Evolutionary conservation across 2,113 vertebrate species (phyloP), one percentile per base, ranked within the genome.

Genomic region (Percopsis transmontana): DNA sequence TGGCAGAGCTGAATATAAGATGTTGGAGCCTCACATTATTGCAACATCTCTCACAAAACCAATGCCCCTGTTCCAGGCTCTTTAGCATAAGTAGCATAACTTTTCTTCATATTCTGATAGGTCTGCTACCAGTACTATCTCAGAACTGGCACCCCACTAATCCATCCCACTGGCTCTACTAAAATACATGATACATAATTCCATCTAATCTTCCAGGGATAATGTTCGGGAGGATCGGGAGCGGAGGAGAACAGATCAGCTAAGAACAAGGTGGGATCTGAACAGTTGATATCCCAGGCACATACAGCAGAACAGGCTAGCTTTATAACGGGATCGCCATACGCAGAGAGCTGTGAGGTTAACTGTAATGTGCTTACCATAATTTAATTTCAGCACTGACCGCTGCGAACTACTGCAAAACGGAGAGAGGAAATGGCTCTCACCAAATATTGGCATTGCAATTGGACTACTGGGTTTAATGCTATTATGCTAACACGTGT

Each of bases 131-230:
- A 60, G 16, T 59, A 70, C 66, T 82, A 69, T 85, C 82, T 79
- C 81, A 85, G 80, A 44, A 33, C 68, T 52, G 82, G 72, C 80
- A 80, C 62, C 86, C 75, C 76, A 63, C 66, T 87, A 88, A 90
- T 88, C 86, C 83, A 74, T 84, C 78, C 81, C 81, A 84, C 79
- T 70, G 83, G 85, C 84, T 85, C 76, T 76, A 74, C 75, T 80
- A 72, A 85, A 90, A 85, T 81, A 83, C 83, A 76, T 77, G n/a
- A n/a, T n/a, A n/a, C n/a, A 77, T 84, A 88, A 88, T 88, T 86
- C 86, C 81, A 68, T 82, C 74, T 89, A 86, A 90, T 90, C 86
- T 87, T 88, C 65, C 73, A 74, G 81, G 78, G 83, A 84, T 87
- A 85, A 88, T 84, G 82, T 85, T 84, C 87, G 79, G 74, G 83